Evolutionary conservation across 2,797 vertebrate genomes (phyloP), one percentile per base, ranked within the genome.

Genomic region (Psittacula echo): DNA sequence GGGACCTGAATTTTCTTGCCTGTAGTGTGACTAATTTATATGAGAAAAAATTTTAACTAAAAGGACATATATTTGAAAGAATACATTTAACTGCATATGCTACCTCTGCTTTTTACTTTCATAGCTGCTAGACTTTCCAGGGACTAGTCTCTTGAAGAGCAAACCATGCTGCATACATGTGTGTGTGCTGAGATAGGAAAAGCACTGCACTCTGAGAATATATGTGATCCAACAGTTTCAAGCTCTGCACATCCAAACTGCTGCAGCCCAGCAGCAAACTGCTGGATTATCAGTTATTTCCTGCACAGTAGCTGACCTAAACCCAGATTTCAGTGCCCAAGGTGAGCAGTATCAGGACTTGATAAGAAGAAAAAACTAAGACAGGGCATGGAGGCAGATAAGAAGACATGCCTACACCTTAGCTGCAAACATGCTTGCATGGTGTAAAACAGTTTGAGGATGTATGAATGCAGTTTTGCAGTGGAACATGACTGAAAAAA

Each of bases 61-160:
- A 89, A 76, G 37, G 9, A 75, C 42, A 86, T 87, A 58, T 10
- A 73, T 89, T 89, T 82, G 42, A 95, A 97, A 90, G 2, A 67
- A 26, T 30, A 24, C 20, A 2, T 70, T 77, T 80, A 78, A 42
- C 44, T 72, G 44, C 42, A 9, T 29, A 29, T 18, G 15, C 48
- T 93, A 42, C 29, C 17, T 60, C 64, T 87, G 29, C n/a, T 84
- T 94, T 89, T 44, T 80, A 56, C 56, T 72, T 92, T 90, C 48
- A 68, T 79, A 56, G 51, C 39, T 85, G 50, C 18, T 62, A 24
- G 37, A 42, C n/a, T 87, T 62, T 29, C 47, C 53, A 70, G 41
- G 41, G 70, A 22, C 20, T 19, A 26, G 34, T 39, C 27, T 7
- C 61, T 53, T 8, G 13, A 26, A 85, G 24, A 58, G 34, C 58